Base-by-base conservation (phyloP, 2,113 vertebrate species). In the Actinemys pallida region DNA sequence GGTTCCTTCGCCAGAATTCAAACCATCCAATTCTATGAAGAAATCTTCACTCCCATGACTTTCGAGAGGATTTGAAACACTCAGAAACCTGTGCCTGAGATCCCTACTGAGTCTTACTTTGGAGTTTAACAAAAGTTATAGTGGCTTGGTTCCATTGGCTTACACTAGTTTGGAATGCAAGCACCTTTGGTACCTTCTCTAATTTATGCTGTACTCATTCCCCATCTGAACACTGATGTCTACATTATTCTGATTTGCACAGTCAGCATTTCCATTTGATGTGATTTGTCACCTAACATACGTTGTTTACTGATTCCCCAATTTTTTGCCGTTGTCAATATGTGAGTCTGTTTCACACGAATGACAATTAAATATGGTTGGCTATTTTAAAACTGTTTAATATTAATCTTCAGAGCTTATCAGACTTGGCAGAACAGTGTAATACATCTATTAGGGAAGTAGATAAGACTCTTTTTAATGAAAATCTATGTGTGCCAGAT, bases 391-490 rank as follows among this genome's bases (percentile, higher is more conserved):
- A 81, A 85, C 95, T 20, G 35, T 8, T 93, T 75, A 1, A 0
- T 84, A 50, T 87, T 75, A 81, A 81, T 89, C 54, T 42, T 53
- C 80, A 56, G 86, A 79, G 75, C 88, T 94, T 94, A 94, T 86
- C 84, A 8, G 85, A 83, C 80, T 69, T 95, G 90, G 72, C 90
- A 93, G 86, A 86, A 53, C 76, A 82, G 57, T 1, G 2, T 0
- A 2, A 81, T 31, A 45, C 72, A 47, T 53, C 90, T 76, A 0
- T 90, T 62, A 90, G 84, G 69, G 84, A 54, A 20, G 62, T 89
- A 87, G 93, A 79, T 90, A 88, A 93, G 62, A 3, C 39, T 31
- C 69, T 81, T 54, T 53, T 56, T 82, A 89, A 81, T 93, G 78
- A 10, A 84, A 79, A 50, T 20, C 76, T 85, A 1, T 10, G 3